Conservation (phyloP, 2,113 vertebrate genomes). For the Elgaria multicarinata region DNA sequence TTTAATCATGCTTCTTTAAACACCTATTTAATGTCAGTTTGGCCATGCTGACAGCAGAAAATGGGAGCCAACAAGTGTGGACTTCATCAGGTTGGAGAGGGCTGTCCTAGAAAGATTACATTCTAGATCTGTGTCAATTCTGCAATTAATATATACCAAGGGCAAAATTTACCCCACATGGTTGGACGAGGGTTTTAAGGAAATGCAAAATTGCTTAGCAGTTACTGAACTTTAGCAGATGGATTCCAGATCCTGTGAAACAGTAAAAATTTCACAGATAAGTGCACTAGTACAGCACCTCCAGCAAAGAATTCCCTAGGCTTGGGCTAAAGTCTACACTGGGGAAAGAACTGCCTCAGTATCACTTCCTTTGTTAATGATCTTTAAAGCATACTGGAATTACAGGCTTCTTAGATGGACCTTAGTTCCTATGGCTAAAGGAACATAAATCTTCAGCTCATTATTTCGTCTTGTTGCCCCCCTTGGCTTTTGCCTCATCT, state of each 20-base stretch:
- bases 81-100: too few species aligned
- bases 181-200: background rate
- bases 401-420: background rate
- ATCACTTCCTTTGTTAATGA: slow-evolving; percentile 2
- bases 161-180: background rate
- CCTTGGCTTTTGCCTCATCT: background rate
- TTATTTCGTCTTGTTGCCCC: background rate
- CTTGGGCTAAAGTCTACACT: slow-evolving; percentile 12
- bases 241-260: background rate
- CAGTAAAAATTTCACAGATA: slow-evolving; percentile 41
- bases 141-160: too few species aligned
- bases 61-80: too few species aligned
- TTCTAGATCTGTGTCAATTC: background rate
- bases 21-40: too few species aligned
- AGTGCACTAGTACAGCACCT: slow-evolving; percentile 15
- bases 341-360: slow-evolving; percentile 13
- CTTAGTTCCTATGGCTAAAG: background rate
- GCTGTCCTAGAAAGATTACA: background rate
- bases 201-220: background rate
- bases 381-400: slow-evolving; percentile 8
- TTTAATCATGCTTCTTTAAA: too few species aligned
- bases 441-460: background rate
- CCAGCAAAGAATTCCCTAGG: slow-evolving; percentile 16
- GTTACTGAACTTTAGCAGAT: slow-evolving; percentile 29
- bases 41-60: too few species aligned